phyloP scores from a whole-genome alignment of 2,888 invertebrate genomes.

The Syrista parreyssii region DNA sequence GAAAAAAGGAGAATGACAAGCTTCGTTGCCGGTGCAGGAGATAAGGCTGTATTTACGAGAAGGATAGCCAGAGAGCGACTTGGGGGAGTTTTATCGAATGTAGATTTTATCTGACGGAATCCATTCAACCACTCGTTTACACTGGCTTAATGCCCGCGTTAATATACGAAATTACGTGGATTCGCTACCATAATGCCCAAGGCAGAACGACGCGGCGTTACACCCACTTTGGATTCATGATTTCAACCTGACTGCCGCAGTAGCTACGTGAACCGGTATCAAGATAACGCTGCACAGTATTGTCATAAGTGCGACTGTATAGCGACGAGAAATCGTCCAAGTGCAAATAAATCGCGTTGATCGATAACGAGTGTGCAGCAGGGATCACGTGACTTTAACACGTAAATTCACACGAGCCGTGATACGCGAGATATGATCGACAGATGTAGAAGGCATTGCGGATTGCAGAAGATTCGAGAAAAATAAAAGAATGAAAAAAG shows the following conservation, averaged over 20 bases:
- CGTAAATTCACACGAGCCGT: neutral
- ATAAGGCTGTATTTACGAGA: constrained; percentile 1
- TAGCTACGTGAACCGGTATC: neutral
- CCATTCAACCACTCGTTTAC: constrained; percentile 18
- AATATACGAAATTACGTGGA: constrained; percentile 47
- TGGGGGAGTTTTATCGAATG: constrained; percentile 16
- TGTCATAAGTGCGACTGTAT: neutral
- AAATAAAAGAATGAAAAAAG: neutral
- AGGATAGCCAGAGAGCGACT: neutral
- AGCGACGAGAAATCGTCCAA: neutral
- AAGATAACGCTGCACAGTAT: neutral
- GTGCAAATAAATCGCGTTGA: neutral
- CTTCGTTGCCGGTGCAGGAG: neutral
- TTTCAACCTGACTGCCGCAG: neutral
- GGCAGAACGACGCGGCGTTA: neutral
- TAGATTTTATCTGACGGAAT: constrained; percentile 29
- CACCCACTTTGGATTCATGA: neutral
- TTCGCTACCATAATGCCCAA: constrained; percentile 16
- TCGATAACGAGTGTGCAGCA: neutral
- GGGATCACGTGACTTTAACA: neutral
- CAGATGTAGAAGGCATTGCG: neutral
- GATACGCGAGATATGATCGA: neutral
- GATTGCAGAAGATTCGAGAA: neutral
- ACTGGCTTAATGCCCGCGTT: constrained; percentile 41
- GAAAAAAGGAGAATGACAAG: neutral